These are phyloP conservation scores for Papilio polyxenes DNA, from an alignment of 1,140 invertebrate species.

Conservation along the genomic window DNA sequence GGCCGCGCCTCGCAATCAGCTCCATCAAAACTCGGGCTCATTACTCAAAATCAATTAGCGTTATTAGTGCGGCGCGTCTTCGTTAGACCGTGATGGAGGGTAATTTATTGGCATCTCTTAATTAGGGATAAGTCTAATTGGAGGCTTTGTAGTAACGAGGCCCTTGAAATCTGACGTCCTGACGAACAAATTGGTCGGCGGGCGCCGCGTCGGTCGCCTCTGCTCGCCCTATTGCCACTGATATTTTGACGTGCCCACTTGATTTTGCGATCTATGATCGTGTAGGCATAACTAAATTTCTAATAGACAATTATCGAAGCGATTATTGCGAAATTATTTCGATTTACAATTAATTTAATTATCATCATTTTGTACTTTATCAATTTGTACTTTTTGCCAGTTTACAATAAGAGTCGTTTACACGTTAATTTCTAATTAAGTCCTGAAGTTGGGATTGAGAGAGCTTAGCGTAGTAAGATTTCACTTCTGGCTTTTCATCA, in stretches of 20 bases:
- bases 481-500: not conserved
- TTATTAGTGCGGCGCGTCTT: conserved; percentile 80
- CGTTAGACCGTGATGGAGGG: conserved; percentile 81
- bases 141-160: conserved; percentile 81
- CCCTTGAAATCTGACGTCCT: conserved; percentile 80
- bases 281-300: conserved; percentile 10
- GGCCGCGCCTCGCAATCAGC: conserved; percentile 67
- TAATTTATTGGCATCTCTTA: conserved; percentile 83
- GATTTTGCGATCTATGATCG: conserved; percentile 44
- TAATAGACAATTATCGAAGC: conserved; percentile 1
- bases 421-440: no score
- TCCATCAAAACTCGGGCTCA: conserved; percentile 79
- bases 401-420: no score
- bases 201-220: conserved; percentile 61
- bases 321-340: not conserved
- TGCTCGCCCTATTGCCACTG: conserved; percentile 58
- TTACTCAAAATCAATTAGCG: conserved; percentile 81
- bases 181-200: conserved; percentile 77
- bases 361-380: not conserved
- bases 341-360: not conserved
- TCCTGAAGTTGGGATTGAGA: no score
- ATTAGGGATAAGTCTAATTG: conserved; percentile 83
- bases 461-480: not conserved
- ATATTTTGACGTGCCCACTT: conserved; percentile 71
- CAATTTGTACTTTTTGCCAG: not conserved